Evolutionary conservation across 2,113 vertebrate genomes (phyloP).

Genomic region (Phylloscopus trochilus): DNA sequence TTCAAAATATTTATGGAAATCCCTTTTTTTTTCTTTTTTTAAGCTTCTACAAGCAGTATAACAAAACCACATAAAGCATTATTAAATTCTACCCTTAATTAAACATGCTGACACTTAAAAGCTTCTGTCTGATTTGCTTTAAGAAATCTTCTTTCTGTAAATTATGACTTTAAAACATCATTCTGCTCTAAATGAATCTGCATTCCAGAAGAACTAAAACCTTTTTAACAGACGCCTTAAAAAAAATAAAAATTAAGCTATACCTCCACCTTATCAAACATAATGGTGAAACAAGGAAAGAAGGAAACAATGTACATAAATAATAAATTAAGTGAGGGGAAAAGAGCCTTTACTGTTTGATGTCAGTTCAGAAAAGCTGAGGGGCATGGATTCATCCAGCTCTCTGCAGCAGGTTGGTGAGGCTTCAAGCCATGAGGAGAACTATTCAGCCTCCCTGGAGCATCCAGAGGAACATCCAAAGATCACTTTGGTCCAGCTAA

Average conservation of each 20-base stretch:
- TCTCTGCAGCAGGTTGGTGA: neutral
- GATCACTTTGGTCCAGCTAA: neutral
- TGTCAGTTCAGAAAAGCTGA: neutral
- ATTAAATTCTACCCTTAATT: conserved; percentile 58
- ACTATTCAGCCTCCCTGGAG: neutral
- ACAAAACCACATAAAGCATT: conserved; percentile 50
- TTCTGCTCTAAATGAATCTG: neutral
- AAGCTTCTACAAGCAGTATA: conserved; percentile 56
- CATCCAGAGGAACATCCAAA: neutral
- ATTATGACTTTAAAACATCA: conserved; percentile 23
- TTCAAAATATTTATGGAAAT: conserved; percentile 67
- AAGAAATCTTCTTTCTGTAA: conserved; percentile 23
- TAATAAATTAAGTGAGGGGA: neutral
- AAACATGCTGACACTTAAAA: conserved; percentile 60
- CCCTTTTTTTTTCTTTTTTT: neutral
- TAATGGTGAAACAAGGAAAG: neutral
- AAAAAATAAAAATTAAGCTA: neutral
- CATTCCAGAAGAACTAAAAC: neutral
- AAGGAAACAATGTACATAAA: neutral
- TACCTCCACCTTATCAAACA: neutral
- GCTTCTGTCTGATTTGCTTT: conserved; percentile 43
- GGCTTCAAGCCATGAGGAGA: neutral
- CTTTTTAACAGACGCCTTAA: neutral
- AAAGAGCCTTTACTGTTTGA: neutral
- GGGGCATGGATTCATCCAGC: neutral